These are phyloP conservation scores for Umimayanthus chanpuru DNA, from an alignment of 92 coral and sea anemone genomes.

Conservation along the genomic window DNA sequence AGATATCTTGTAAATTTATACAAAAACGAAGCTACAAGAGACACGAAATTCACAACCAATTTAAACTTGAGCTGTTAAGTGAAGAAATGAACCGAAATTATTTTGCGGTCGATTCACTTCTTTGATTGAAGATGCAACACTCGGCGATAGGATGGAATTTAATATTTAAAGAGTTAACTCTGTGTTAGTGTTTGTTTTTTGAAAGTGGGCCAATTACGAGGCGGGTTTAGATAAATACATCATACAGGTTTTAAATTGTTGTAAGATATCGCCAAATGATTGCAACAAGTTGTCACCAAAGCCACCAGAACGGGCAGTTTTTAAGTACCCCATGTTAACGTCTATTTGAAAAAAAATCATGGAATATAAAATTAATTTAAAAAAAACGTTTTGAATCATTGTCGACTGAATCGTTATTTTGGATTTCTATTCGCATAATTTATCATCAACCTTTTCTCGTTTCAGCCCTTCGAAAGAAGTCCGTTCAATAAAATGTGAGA, in stretches of 20 bases:
- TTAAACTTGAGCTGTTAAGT: too few species aligned
- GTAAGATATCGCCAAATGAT: neutral
- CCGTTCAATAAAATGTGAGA: neutral
- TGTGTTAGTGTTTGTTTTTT: neutral
- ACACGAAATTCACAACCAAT: neutral
- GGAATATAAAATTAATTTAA: too few species aligned
- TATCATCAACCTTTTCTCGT: too few species aligned
- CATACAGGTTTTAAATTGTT: neutral
- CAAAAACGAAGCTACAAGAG: neutral
- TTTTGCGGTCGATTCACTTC: neutral
- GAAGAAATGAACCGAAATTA: neutral
- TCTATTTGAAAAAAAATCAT: too few species aligned
- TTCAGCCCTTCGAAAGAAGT: neutral
- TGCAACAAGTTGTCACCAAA: neutral
- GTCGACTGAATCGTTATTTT: too few species aligned
- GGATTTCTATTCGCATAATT: neutral
- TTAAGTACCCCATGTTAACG: neutral
- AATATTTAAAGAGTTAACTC: slow-evolving; percentile 7
- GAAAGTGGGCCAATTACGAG: neutral
- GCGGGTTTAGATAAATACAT: neutral
- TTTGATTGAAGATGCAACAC: neutral
- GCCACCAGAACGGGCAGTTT: neutral
- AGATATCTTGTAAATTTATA: too few species aligned
- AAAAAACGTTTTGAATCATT: too few species aligned
- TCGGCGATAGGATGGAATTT: neutral